Base-by-base conservation (phyloP, 2,113 vertebrate genomes). In the Oryzias woworae region DNA sequence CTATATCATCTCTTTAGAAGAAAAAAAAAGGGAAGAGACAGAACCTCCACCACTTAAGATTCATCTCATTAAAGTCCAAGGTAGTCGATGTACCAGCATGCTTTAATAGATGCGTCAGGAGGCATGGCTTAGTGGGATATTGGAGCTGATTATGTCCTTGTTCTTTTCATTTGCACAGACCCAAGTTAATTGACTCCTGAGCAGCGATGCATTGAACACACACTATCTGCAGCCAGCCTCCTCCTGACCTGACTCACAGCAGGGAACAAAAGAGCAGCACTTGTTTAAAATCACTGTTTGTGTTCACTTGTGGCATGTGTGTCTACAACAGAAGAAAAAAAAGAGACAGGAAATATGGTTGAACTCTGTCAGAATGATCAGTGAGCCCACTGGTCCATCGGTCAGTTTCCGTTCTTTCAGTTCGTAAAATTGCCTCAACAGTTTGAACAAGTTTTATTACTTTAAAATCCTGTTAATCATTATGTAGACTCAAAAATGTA, bases 121-220 rank as follows among this genome's bases (percentile, higher is more conserved):
- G 59, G 76, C 75, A 63, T 65, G 77, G 71, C 70, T 84, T 78
- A 74, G 75, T 53, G 47, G 75, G 73, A 84, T 86, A 89, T 84
- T 79, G 75, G 77, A 87, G 76, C 81, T 83, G 88, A 89, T 90
- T 84, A 85, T 46, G 22, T 45, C 70, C 86, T 78, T 88, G 84
- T 89, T 87, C 82, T 88, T 71, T 87, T 84, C 82, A 87, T 87
- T 90, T 86, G 81, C 80, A 83, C 80, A 84, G 77, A 75, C 75
- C 71, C 50, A 36, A 57, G 58, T 84, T 88, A 90, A 88, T 87
- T 84, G 78, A 90, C 81, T 88, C 54, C 66, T 54, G 76, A 85
- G 85, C 83, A 85, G 78, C 53, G 60, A 87, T 87, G 85, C 80
- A 79, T 79, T 84, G 86, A 83, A 83, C 76, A 71, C 77, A 74